Evolutionary conservation across 2,888 invertebrate species (phyloP), one percentile per base, ranked within the genome.

Genomic region (Harpagoxenus sublaevis): DNA sequence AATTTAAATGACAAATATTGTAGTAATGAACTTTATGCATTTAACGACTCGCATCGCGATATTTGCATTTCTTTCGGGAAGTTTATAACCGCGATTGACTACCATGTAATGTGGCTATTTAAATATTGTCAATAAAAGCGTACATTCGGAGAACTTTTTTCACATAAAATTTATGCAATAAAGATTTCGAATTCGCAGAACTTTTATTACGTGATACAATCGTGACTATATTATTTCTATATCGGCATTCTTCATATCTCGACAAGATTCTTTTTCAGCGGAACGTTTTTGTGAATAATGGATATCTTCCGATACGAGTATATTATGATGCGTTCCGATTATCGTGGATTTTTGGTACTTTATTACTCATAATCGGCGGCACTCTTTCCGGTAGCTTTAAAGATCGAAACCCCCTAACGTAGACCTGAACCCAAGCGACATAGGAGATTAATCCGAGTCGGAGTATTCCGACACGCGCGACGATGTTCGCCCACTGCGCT

Each of bases 1-100:
- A 48, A 75, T 48, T 48, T 28, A 45, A 23, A 4, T 23, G 23
- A 55, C n/a, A 78, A 85, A 68, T 83, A 63, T 23, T 23, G 82
- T 9, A 51, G 55, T 51, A 70, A 57, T 42, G 55, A 23, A 39
- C 23, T 39, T 71, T 53, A 45, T 48, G 4, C 8, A n/a, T 18
- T n/a, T 23, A 55, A 39, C 23, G 18, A 55, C 15, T 57, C 12
- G 15, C 71, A 4, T 9, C 23, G 53, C 70, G 51, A 70, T 35
- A 39, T 31, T 35, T 35, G 8, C 3, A 18, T 57, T n/a, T 51
- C 18, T 10, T 55, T 42, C 55, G 23, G 23, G 42, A 73, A 35
- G 23, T 53, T 53, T 51, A 35, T 15, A 66, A 48, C 5, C 48
- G 10, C 68, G 55, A 28, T 55, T 8, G 53, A 23, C 9, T 28